Base-by-base conservation (phyloP, 2,113 vertebrate species). In the Sclerurus mexicanus region DNA sequence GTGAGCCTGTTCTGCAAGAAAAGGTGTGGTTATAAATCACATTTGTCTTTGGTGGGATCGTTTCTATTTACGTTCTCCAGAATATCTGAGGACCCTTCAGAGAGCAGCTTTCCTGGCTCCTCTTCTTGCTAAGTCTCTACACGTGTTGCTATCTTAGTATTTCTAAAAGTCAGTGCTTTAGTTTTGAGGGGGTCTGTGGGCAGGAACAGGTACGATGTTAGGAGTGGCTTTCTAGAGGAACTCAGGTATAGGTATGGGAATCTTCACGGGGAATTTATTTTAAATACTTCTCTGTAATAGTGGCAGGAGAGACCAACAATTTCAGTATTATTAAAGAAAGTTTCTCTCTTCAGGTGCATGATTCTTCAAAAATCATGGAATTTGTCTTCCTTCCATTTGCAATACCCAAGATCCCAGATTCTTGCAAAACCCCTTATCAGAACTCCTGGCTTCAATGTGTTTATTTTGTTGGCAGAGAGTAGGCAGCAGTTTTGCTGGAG, bases 401-500 rank as follows among this genome's bases (percentile, higher is more conserved):
- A 87, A 44, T 10, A 55, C 20, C 22, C 67, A 91, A 84, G 52
- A 63, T 47, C 39, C 23, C 52, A 44, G 55, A 84, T 52, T 42
- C 22, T 42, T 56, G 69, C 1, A 9, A 85, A 91, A 50, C 27
- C 21, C 47, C 30, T 81, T 80, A 88, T 90, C 63, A 90, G 59
- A 83, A 71, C 71, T 87, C 49, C 66, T 79, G 66, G 62, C 58
- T 96, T 87, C 0, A 0, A 37, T 72, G 44, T 67, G 60, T 78
- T 95, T 88, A 55, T 87, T 80, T 69, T 84, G 47, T 33, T 91
- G 75, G 47, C 27, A 3, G 20, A 94, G 64, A 60, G 76, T 27
- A 96, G 95, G 67, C 74, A 93, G 87, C 42, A 83, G 73, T 69
- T 92, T 85, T 58, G 71, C 71, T 87, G 78, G 72, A 83, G 82